Percentiles rank a stretch among this genome's conserved stretches.
Conservation (phyloP, 2,797 vertebrate genomes). For the Rhyacichthys aspro region DNA sequence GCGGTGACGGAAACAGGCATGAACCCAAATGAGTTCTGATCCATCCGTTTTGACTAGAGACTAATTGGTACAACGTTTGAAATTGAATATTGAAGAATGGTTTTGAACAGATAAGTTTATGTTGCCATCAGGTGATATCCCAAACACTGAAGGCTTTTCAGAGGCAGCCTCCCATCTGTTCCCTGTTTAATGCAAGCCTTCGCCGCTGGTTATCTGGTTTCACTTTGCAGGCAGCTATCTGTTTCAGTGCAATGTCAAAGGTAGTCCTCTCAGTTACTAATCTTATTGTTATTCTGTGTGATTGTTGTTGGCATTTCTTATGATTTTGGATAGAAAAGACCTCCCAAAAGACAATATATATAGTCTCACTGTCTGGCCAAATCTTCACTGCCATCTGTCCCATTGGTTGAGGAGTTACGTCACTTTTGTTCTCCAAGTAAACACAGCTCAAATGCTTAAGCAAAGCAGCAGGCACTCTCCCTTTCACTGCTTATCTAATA, state of each 20-base stretch:
- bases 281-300: neutral
- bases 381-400: neutral
- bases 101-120: conserved; percentile 11
- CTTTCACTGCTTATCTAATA: conserved; percentile 54
- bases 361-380: neutral
- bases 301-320: conserved; percentile 6
- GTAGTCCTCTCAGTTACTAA: neutral
- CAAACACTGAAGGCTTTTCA: conserved; percentile 16
- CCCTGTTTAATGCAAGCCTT: conserved; percentile 26
- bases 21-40: conserved; percentile 12
- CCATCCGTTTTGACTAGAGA: conserved; percentile 2
- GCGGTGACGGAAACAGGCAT: conserved; percentile 25
- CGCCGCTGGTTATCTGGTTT: conserved; percentile 53
- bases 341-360: conserved; percentile 2
- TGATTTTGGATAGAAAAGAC: conserved; percentile 4
- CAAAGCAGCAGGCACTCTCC: conserved; percentile 32
- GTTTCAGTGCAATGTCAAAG: conserved; percentile 17
- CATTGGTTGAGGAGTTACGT: conserved; percentile 36
- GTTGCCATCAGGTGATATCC: conserved; percentile 4
- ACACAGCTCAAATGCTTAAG: conserved; percentile 50
- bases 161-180: conserved; percentile 57
- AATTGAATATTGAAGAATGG: neutral
- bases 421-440: conserved; percentile 39
- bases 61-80: neutral
- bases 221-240: conserved; percentile 34